These are phyloP conservation scores for Enhydra lutris DNA, from an alignment of 2,113 vertebrate genomes.

Conservation along the genomic window DNA sequence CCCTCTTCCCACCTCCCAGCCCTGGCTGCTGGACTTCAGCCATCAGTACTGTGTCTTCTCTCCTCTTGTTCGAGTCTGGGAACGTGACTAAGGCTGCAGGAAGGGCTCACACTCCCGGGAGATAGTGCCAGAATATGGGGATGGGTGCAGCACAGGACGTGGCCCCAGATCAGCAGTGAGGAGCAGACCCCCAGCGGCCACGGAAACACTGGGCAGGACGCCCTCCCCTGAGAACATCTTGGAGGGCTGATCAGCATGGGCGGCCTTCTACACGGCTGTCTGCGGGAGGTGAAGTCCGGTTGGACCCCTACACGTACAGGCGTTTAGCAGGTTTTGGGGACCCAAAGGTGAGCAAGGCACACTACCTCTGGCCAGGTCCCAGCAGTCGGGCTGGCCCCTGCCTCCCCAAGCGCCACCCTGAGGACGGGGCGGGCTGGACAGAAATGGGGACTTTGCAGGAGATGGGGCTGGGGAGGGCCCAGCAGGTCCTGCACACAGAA, in stretches of 20 bases:
- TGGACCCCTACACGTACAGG: fast-evolving
- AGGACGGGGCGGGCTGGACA: not conserved
- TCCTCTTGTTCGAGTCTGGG: not conserved
- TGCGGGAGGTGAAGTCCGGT: no score
- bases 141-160: fast-evolving
- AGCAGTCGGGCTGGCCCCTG: no score
- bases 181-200: not conserved
- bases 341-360: no score
- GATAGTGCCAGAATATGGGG: not conserved
- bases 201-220: fast-evolving
- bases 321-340: no score
- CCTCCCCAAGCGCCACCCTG: not conserved
- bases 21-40: not conserved
- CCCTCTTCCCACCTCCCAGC: not conserved
- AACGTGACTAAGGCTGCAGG: not conserved
- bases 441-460: fast-evolving
- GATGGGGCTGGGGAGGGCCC: not conserved
- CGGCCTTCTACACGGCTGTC: not conserved
- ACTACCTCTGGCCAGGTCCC: not conserved
- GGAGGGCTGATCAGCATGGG: fast-evolving
- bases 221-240: fast-evolving
- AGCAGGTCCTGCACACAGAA: not conserved
- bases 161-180: fast-evolving
- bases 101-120: not conserved
- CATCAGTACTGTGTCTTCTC: not conserved